Evolutionary conservation across 2,888 invertebrate genomes (phyloP).

Genomic region (Athripsodes cinereus): DNA sequence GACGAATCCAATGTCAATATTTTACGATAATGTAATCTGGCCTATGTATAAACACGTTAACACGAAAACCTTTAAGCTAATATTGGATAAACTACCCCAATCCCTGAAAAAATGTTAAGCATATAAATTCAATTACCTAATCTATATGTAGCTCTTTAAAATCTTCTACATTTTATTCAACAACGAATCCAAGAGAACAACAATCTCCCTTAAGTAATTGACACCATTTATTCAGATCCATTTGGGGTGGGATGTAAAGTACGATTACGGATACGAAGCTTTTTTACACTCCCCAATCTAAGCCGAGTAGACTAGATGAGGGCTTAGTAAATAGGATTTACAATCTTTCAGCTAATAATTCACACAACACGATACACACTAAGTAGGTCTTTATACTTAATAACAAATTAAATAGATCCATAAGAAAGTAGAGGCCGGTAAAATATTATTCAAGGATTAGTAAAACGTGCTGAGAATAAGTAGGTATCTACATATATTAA

Average conservation of each 20-base stretch:
- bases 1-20: too few relatives aligned
- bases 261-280: background rate
- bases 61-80: too few relatives aligned
- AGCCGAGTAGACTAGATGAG: background rate
- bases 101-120: too few relatives aligned
- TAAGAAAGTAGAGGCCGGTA: too few relatives aligned
- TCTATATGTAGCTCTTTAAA: background rate
- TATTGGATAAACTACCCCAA: too few relatives aligned
- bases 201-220: conserved; percentile 24
- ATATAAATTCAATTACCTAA: background rate
- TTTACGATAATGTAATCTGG: too few relatives aligned
- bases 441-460: too few relatives aligned
- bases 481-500: too few relatives aligned
- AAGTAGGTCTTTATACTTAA: too few relatives aligned
- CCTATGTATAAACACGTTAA: too few relatives aligned
- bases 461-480: too few relatives aligned
- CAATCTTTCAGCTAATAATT: conserved; percentile 20
- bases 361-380: background rate
- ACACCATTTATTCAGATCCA: conserved; percentile 23
- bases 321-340: conserved; percentile 14
- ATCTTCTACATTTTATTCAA: background rate
- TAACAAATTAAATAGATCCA: too few relatives aligned
- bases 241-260: background rate
- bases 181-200: background rate
- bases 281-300: background rate